Evolutionary conservation across 2,888 invertebrate genomes (phyloP).

Genomic region (Anaspis maculata): DNA sequence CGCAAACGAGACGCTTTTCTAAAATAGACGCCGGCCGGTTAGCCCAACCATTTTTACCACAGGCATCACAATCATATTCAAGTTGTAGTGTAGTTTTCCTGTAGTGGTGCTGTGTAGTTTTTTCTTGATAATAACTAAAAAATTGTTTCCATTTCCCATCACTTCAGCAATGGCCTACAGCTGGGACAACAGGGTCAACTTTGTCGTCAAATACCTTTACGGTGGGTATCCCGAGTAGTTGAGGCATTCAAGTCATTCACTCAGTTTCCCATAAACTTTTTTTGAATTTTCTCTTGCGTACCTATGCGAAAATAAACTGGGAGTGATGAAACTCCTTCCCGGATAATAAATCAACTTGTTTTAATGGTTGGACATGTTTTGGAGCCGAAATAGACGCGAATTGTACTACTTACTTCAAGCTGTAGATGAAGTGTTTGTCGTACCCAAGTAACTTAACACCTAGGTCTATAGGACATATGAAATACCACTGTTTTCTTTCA

Average conservation of each 20-base stretch:
- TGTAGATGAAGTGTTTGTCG: too few species aligned
- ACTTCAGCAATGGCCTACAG: constrained; percentile 59
- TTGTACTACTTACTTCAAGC: too few species aligned
- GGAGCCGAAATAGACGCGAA: background rate
- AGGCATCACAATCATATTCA: constrained; percentile 6
- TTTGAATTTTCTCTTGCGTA: too few species aligned
- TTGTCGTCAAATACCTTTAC: constrained; percentile 73
- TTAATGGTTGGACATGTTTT: too few species aligned
- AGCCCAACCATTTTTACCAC: constrained; percentile 6
- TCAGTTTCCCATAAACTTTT: too few species aligned
- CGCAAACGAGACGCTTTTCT: constrained; percentile 10
- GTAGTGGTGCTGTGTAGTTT: background rate
- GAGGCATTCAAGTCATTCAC: too few species aligned
- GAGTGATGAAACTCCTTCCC: too few species aligned
- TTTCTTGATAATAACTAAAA: constrained; percentile 2
- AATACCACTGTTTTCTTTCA: too few species aligned
- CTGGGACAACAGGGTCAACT: constrained; percentile 78
- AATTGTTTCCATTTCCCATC: background rate
- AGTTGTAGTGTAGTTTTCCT: constrained; percentile 7
- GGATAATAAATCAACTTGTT: too few species aligned
- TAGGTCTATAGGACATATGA: too few species aligned
- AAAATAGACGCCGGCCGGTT: constrained; percentile 14
- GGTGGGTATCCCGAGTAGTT: constrained; percentile 52
- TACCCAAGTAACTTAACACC: too few species aligned
- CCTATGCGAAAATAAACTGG: background rate